Base-by-base conservation (phyloP, 2,113 vertebrate species). In the Macheiramphus alcinus region DNA sequence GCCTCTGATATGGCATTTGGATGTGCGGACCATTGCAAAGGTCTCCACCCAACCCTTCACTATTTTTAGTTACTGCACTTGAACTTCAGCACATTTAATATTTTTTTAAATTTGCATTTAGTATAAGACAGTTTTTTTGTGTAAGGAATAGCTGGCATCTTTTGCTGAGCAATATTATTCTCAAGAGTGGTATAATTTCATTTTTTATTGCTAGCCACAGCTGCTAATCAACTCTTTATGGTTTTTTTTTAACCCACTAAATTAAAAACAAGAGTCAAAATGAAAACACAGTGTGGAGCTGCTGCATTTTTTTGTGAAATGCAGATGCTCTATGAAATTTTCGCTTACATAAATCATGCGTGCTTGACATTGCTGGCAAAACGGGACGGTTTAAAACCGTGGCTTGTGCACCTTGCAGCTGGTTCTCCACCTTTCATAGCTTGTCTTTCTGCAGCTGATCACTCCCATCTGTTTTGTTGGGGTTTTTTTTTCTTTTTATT, bases 321-420 rank as follows among this genome's bases (percentile, higher is more conserved):
- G 58, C 12, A 11, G 56, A 71, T 68, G 50, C 71, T 62, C 5
- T 45, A 0, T 45, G 59, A 62, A 63, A 66, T 70, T 78, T 53
- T 71, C 66, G 9, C 76, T 68, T 59, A 5, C 17, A 20, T 71
- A 65, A 76, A 52, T 74, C 43, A 55, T 0, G 9, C 3, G 2
- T 78, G 34, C 45, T 52, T 7, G 3, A 7, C 45, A 4, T n/a
- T 20, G 48, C 63, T 52, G 73, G 22, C 65, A 34, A 67, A 67
- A 74, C 0, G 2, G 34, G 20, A 14, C 6, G 6, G 34, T 42
- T 76, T 73, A 55, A 81, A 27, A 16, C 42, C 1, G 0, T 31
- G 32, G 32, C 70, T 67, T 2, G 0, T 80, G 65, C 40, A 86
- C 80, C 86, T 96, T 90, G 78, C 84, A 94, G 80, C 91, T 88